A percentile compares a stretch with the other conserved stretches of the same genome.
These are phyloP conservation scores for Ceratina japonica DNA, from an alignment of 1,140 invertebrate genomes.

Conservation along the genomic window DNA sequence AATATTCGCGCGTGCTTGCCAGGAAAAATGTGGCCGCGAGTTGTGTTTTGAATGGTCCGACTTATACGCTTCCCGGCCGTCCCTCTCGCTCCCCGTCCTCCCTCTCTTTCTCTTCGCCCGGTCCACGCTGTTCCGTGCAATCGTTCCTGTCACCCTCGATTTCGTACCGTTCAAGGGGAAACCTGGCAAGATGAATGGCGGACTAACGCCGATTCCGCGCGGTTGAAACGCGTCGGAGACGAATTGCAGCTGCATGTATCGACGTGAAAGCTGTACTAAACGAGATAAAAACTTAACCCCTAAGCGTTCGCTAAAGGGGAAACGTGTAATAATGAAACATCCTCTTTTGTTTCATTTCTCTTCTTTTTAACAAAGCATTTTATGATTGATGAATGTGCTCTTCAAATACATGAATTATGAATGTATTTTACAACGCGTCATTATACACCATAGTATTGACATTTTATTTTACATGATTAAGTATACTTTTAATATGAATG, in stretches of 20 bases:
- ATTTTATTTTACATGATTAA: too few relatives aligned
- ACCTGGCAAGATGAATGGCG: constrained; percentile 35
- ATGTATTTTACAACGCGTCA: too few relatives aligned
- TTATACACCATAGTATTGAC: too few relatives aligned
- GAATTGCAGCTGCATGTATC: not conserved
- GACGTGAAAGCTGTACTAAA: not conserved
- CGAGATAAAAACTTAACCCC: not conserved
- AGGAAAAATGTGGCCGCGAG: constrained; percentile 39
- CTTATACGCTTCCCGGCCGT: constrained; percentile 34
- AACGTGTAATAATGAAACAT: too few relatives aligned
- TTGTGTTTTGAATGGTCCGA: constrained; percentile 55
- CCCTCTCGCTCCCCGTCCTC: constrained; percentile 17
- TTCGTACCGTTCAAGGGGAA: constrained; percentile 21
- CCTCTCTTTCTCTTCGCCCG: not conserved
- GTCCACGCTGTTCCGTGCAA: not conserved
- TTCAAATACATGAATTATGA: too few relatives aligned
- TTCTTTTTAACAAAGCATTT: too few relatives aligned
- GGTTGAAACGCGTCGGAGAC: not conserved
- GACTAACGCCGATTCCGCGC: not conserved
- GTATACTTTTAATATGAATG: too few relatives aligned
- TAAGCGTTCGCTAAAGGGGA: too few relatives aligned
- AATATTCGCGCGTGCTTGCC: constrained; percentile 43
- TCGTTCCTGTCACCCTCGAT: constrained; percentile 29
- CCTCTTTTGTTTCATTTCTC: too few relatives aligned
- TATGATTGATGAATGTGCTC: too few relatives aligned